Conservation (phyloP, 2,888 invertebrate species). For the Ophion ellenae region DNA sequence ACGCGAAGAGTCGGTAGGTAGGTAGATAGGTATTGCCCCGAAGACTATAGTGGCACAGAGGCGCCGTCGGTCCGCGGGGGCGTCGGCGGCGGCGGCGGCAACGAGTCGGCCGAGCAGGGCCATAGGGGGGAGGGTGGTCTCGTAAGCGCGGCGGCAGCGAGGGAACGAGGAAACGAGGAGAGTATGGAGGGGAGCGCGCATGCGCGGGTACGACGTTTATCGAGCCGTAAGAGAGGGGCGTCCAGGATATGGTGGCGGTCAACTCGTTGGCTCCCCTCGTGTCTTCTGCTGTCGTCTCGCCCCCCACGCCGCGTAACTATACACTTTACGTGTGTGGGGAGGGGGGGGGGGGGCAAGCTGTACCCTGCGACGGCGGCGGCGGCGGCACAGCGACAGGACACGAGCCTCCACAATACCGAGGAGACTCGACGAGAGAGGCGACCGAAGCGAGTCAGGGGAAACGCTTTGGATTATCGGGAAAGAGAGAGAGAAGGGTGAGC, state of each 20-base stretch:
- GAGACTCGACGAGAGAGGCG: slow-evolving; percentile 31
- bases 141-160: slow-evolving; percentile 81
- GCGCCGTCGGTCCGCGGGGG: slow-evolving; percentile 67
- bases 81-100: slow-evolving; percentile 58
- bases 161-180: slow-evolving; percentile 68
- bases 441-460: slow-evolving; percentile 44
- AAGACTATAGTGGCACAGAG: slow-evolving; percentile 84
- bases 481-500: slow-evolving; percentile 48
- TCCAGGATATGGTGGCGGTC: slow-evolving; percentile 72
- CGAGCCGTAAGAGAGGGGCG: slow-evolving; percentile 76
- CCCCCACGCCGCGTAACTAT: background rate
- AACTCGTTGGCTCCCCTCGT: slow-evolving; percentile 67
- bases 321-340: background rate
- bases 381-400: slow-evolving; percentile 8
- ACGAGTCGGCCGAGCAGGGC: slow-evolving; percentile 68
- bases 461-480: slow-evolving; percentile 23
- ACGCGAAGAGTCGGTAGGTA: slow-evolving; percentile 85
- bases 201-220: slow-evolving; percentile 71
- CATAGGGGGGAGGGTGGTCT: slow-evolving; percentile 80
- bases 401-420: background rate
- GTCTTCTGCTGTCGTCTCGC: slow-evolving; percentile 17
- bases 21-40: slow-evolving; percentile 85
- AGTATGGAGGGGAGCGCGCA: slow-evolving; percentile 68
- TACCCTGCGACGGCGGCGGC: slow-evolving; percentile 5
- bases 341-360: background rate